phyloP scores from a whole-genome alignment of 2,888 invertebrate genomes.

The Pyrocoelia pectoralis region DNA sequence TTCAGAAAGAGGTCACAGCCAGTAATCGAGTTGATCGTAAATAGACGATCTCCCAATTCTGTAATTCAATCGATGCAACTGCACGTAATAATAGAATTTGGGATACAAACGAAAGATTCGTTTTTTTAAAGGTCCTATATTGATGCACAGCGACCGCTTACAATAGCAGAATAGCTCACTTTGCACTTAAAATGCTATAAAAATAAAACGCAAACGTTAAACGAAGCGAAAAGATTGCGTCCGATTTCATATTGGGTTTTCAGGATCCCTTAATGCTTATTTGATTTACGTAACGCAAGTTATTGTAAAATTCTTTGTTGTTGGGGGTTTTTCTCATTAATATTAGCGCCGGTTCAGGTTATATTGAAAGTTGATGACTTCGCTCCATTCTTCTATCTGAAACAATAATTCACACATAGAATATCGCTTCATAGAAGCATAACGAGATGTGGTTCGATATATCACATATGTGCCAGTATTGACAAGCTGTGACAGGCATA shows the following conservation, averaged over 20 bases:
- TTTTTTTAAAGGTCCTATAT: conserved; percentile 1
- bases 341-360: background rate
- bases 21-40: conserved; percentile 21
- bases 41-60: conserved; percentile 27
- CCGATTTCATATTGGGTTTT: conserved; percentile 7
- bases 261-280: conserved; percentile 2
- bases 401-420: no score
- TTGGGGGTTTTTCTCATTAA: no score
- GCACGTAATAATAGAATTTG: conserved; percentile 11
- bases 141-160: conserved; percentile 7
- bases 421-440: conserved; percentile 9
- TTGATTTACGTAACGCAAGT: conserved; percentile 1
- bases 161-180: conserved; percentile 20
- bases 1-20: conserved; percentile 30
- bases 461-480: conserved; percentile 32
- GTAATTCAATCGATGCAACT: conserved; percentile 22
- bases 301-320: background rate
- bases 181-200: conserved; percentile 24
- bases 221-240: conserved; percentile 17
- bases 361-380: background rate
- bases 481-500: conserved; percentile 33
- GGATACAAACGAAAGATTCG: background rate
- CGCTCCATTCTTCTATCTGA: no score
- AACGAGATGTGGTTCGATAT: conserved; percentile 28
- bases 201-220: conserved; percentile 23